Conservation (phyloP, 2,797 vertebrate species). For the Kryptolebias ocellatus region DNA sequence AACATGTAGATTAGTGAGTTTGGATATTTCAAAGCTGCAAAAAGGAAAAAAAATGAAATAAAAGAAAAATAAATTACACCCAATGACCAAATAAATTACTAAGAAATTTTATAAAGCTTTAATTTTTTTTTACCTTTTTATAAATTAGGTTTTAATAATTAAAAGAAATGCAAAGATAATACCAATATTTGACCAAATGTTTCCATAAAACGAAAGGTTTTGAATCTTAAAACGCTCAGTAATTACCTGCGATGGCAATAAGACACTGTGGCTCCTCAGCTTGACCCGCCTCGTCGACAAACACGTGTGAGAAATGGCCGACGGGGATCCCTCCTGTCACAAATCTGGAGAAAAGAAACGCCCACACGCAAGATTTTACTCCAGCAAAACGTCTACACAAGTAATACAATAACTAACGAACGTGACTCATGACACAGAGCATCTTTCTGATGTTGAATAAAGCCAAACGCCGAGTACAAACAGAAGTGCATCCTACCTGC, state of each 20-base stretch:
- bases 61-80: no score
- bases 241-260: slow-evolving; percentile 87
- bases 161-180: no score
- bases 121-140: no score
- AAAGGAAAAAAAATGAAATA: no score
- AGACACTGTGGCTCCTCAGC: slow-evolving; percentile 88
- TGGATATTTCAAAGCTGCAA: no score
- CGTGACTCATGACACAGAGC: background rate
- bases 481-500: slow-evolving; percentile 80
- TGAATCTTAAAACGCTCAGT: background rate
- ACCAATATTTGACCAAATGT: no score
- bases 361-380: background rate
- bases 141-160: no score
- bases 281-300: slow-evolving; percentile 92
- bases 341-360: slow-evolving; percentile 76
- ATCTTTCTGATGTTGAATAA: background rate
- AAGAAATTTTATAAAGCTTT: no score
- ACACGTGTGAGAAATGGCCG: slow-evolving; percentile 90
- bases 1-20: no score
- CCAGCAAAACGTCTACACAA: background rate
- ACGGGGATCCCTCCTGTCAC: slow-evolving; percentile 83
- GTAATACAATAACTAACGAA: background rate
- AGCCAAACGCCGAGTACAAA: background rate
- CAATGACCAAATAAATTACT: no score
- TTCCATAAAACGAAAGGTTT: background rate